These are phyloP conservation scores for Parascotia fuliginaria DNA, from an alignment of 2,888 invertebrate genomes.

Conservation along the genomic window DNA sequence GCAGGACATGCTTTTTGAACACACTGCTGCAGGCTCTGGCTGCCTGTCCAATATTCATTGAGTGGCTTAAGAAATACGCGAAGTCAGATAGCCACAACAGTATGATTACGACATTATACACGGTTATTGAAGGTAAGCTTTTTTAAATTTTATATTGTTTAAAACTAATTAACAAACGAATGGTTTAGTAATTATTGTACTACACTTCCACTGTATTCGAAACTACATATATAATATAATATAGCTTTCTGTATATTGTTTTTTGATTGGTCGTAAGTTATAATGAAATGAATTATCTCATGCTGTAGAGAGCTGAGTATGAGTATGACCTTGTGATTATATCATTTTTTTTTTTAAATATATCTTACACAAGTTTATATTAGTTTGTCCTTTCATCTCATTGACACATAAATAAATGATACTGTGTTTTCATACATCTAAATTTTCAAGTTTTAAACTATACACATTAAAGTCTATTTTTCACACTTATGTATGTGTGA, in stretches of 20 bases:
- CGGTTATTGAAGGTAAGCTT: constrained; percentile 89
- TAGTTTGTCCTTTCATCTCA: too few species aligned
- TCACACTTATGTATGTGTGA: too few species aligned
- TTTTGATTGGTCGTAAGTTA: neutral
- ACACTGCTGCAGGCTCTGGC: constrained; percentile 95
- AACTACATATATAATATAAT: neutral
- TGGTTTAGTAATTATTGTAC: too few species aligned
- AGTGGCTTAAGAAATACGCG: constrained; percentile 91
- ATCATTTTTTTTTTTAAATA: constrained; percentile 4
- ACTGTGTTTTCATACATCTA: too few species aligned
- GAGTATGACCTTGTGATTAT: constrained; percentile 4
- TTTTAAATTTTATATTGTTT: neutral
- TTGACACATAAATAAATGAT: too few species aligned
- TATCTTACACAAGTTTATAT: too few species aligned
- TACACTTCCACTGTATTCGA: neutral
- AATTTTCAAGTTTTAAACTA: too few species aligned
- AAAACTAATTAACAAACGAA: too few species aligned
- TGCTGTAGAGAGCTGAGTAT: neutral
- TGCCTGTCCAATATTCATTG: constrained; percentile 93
- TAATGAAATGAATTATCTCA: too few species aligned
- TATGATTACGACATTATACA: constrained; percentile 90
- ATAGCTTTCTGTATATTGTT: neutral
- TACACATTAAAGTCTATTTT: too few species aligned
- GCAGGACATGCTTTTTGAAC: constrained; percentile 97
- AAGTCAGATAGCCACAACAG: constrained; percentile 88